phyloP scores from a whole-genome alignment of 2,888 invertebrate species.

The Chrysomela aeneicollis region DNA sequence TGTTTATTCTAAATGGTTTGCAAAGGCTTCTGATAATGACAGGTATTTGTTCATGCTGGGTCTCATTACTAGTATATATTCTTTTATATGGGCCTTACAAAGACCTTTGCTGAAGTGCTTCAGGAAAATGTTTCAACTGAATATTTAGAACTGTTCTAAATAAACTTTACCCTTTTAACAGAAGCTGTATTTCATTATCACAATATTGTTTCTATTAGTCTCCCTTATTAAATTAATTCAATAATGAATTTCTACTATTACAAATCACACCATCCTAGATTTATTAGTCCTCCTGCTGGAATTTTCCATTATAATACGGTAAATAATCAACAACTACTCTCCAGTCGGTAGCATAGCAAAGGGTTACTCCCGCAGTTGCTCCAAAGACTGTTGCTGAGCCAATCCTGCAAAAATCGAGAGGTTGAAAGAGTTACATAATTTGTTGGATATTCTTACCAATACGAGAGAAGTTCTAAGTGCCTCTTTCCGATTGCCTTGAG shows the following conservation, averaged over 20 bases:
- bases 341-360: slow-evolving; percentile 84
- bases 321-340: slow-evolving; percentile 74
- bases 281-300: slow-evolving; percentile 61
- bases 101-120: slow-evolving; percentile 41
- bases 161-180: neutral
- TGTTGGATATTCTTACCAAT: slow-evolving; percentile 54
- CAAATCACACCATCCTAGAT: neutral
- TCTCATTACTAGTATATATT: slow-evolving; percentile 31
- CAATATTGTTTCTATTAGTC: no score
- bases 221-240: neutral
- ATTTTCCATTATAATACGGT: slow-evolving; percentile 81
- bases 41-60: slow-evolving; percentile 37
- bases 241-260: neutral
- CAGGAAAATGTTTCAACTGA: slow-evolving; percentile 30
- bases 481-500: slow-evolving; percentile 65
- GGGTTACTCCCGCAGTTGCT: slow-evolving; percentile 66
- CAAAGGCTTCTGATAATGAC: slow-evolving; percentile 35
- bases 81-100: slow-evolving; percentile 43
- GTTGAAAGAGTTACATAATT: slow-evolving; percentile 48
- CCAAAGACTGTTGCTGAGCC: slow-evolving; percentile 73
- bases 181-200: no score
- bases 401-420: slow-evolving; percentile 57
- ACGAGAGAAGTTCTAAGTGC: slow-evolving; percentile 66
- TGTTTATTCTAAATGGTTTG: slow-evolving; percentile 51
- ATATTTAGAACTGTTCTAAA: neutral